phyloP scores from a whole-genome alignment of 2,797 vertebrate species.

The Cynodonichthys magdalenae region DNA sequence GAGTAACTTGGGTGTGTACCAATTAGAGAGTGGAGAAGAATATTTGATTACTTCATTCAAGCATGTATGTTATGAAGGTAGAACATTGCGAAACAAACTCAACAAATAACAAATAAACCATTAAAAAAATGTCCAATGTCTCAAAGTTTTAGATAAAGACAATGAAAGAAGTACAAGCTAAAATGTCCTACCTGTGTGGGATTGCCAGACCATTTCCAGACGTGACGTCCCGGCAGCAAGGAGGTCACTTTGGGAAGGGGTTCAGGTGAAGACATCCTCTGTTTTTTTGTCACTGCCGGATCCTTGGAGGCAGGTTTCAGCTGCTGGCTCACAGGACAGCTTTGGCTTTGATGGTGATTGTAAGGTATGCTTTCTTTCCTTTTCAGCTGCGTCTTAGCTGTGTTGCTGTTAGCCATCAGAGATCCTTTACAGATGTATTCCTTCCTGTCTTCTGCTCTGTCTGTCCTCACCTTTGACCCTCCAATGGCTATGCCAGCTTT shows the following conservation, averaged over 20 bases:
- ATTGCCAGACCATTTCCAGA: constrained; percentile 98
- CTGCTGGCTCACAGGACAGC: constrained; percentile 66
- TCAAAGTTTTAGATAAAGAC: neutral
- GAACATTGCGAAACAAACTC: neutral
- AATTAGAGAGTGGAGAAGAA: too few relatives aligned
- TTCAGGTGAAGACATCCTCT: constrained; percentile 92
- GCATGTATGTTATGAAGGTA: too few relatives aligned
- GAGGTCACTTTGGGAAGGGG: constrained; percentile 88
- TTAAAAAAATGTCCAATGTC: neutral
- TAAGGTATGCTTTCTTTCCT: constrained; percentile 83
- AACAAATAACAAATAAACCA: neutral
- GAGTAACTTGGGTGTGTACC: too few relatives aligned
- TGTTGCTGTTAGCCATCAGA: constrained; percentile 50
- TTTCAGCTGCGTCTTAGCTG: constrained; percentile 76
- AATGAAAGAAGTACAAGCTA: neutral
- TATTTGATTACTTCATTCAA: too few relatives aligned
- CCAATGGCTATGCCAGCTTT: constrained; percentile 79
- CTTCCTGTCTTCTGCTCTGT: constrained; percentile 67
- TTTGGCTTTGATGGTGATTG: constrained; percentile 57
- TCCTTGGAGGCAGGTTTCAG: constrained; percentile 87
- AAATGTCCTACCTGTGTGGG: constrained; percentile 89
- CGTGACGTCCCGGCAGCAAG: constrained; percentile 90
- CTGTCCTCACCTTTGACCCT: constrained; percentile 78
- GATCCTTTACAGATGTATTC: constrained; percentile 64
- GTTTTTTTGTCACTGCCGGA: constrained; percentile 84